Evolutionary conservation across 2,888 invertebrate genomes (phyloP).

Genomic region (Cactoblastis cactorum): DNA sequence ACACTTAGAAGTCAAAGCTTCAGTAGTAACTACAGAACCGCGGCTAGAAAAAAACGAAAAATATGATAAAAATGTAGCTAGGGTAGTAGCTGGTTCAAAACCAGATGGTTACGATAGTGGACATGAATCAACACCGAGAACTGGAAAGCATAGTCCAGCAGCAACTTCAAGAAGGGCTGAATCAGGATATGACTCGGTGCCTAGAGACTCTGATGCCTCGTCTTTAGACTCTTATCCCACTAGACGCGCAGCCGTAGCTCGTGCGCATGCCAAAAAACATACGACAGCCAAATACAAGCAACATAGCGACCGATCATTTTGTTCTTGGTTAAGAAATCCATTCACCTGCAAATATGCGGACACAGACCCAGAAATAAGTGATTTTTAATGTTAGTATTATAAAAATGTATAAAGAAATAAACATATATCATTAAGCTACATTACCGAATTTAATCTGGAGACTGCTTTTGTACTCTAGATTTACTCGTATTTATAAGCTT

Average conservation of each 20-base stretch:
- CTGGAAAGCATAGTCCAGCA: constrained; percentile 88
- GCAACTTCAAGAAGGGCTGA: constrained; percentile 90
- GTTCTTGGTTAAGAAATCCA: constrained; percentile 87
- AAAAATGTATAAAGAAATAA: constrained; percentile 36
- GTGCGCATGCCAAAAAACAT: constrained; percentile 75
- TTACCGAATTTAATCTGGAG: constrained; percentile 81
- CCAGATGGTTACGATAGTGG: constrained; percentile 91
- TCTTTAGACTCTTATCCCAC: constrained; percentile 87
- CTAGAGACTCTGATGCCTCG: constrained; percentile 92
- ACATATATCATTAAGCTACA: constrained; percentile 72
- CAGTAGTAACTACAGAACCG: constrained; percentile 80
- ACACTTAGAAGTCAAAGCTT: constrained; percentile 72
- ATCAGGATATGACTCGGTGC: constrained; percentile 95
- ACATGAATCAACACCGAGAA: constrained; percentile 89
- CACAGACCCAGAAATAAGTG: constrained; percentile 83
- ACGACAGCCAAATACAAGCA: constrained; percentile 83
- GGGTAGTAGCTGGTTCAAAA: constrained; percentile 82
- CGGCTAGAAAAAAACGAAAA: constrained; percentile 81
- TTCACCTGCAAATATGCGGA: constrained; percentile 89
- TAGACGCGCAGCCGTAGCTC: constrained; percentile 66
- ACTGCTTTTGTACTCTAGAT: constrained; percentile 79
- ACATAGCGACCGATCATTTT: constrained; percentile 85
- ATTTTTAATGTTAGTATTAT: constrained; percentile 66
- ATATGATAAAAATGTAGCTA: constrained; percentile 81
- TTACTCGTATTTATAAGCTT: constrained; percentile 69